A percentile compares a stretch with the other conserved stretches of the same genome.
phyloP scores from a whole-genome alignment of 2,888 invertebrate species.

The Dynastes grantii region DNA sequence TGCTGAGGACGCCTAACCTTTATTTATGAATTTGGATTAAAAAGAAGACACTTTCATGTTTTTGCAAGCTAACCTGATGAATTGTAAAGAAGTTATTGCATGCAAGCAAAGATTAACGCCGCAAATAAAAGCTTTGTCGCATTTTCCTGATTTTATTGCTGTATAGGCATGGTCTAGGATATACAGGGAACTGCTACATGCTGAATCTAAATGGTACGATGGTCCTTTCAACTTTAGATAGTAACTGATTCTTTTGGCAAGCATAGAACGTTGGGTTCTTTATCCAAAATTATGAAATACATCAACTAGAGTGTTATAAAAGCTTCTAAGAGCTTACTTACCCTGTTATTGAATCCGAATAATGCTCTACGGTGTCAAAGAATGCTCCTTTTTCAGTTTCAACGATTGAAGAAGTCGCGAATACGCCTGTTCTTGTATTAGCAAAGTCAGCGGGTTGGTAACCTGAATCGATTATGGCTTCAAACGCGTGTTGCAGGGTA shows the following conservation, averaged over 20 bases:
- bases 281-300: neutral
- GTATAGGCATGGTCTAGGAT: constrained; percentile 88
- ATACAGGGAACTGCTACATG: constrained; percentile 92
- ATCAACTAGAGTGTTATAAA: neutral
- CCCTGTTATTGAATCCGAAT: constrained; percentile 9
- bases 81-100: constrained; percentile 91
- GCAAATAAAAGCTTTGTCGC: constrained; percentile 92
- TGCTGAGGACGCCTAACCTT: constrained; percentile 81
- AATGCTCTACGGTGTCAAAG: neutral
- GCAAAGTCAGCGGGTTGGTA: constrained; percentile 80
- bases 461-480: constrained; percentile 77
- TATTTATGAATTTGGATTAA: neutral
- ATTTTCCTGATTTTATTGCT: constrained; percentile 84
- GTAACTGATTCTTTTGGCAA: constrained; percentile 21
- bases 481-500: constrained; percentile 75
- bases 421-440: constrained; percentile 85
- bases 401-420: constrained; percentile 84
- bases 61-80: constrained; percentile 74
- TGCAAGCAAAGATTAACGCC: constrained; percentile 90
- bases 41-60: neutral
- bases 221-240: constrained; percentile 20
- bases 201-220: constrained; percentile 78
- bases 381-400: constrained; percentile 79
- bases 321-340: neutral
- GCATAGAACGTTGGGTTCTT: constrained; percentile 6